phyloP scores from a whole-genome alignment of 1,140 invertebrate species.

The silkworm (Bombyx mori) region DNA sequence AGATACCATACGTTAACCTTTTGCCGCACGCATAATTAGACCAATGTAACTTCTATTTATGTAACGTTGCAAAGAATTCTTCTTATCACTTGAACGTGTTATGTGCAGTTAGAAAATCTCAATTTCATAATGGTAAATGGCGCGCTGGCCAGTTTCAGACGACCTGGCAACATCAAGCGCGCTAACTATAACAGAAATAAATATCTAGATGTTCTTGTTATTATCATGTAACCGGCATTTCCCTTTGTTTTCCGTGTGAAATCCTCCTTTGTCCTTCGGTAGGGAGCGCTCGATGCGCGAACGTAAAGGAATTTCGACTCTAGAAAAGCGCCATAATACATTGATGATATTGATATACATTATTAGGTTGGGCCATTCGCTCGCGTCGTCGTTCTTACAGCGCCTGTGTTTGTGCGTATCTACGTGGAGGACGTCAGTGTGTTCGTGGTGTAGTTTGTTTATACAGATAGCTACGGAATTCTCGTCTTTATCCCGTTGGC shows the following conservation, averaged over 20 bases:
- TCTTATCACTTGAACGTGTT: constrained; percentile 19
- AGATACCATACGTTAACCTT: constrained; percentile 15
- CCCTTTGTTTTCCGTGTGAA: constrained; percentile 63
- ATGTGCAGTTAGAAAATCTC: constrained; percentile 26
- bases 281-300: constrained; percentile 57
- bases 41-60: constrained; percentile 3
- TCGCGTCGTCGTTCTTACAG: constrained; percentile 51
- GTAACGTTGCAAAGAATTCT: constrained; percentile 11
- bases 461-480: constrained; percentile 35
- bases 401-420: constrained; percentile 49
- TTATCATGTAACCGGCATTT: constrained; percentile 46
- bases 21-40: constrained; percentile 8
- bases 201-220: constrained; percentile 14
- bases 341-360: constrained; percentile 34
- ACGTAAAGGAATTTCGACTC: constrained; percentile 64
- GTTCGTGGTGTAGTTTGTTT: constrained; percentile 63
- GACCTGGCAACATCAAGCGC: constrained; percentile 58
- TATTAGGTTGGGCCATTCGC: constrained; percentile 42
- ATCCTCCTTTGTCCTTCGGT: constrained; percentile 62
- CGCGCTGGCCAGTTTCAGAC: constrained; percentile 32
- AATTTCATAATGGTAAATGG: constrained; percentile 52
- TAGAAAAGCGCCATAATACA: constrained; percentile 67
- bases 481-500: constrained; percentile 21
- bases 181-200: constrained; percentile 8
- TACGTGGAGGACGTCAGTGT: constrained; percentile 53